Conservation (phyloP, 2,888 invertebrate genomes). For the Diplazon laetatorius region DNA sequence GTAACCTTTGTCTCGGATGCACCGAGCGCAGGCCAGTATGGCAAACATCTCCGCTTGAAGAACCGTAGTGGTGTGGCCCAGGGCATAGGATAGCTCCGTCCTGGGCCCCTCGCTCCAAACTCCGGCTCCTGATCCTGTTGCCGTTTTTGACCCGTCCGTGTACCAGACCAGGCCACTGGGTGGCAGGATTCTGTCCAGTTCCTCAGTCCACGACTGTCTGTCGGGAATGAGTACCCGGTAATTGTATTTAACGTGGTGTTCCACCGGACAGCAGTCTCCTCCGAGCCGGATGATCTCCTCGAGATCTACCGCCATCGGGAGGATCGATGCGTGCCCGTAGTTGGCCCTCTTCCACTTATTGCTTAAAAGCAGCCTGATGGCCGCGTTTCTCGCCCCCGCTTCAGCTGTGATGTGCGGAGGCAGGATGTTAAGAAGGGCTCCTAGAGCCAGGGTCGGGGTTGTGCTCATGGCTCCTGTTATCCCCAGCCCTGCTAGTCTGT, state of each 20-base stretch:
- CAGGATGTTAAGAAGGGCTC: slow-evolving; percentile 14
- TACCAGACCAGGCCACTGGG: slow-evolving; percentile 34
- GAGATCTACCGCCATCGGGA: not conserved
- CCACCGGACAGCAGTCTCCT: not conserved
- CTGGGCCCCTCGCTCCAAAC: slow-evolving; percentile 28
- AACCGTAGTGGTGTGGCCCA: slow-evolving; percentile 20
- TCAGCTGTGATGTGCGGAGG: slow-evolving; percentile 18
- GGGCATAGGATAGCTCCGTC: not conserved
- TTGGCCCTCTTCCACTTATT: not conserved
- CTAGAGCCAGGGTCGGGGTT: slow-evolving; percentile 22
- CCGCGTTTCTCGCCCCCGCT: not conserved
- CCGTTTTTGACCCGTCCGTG: slow-evolving; percentile 31
- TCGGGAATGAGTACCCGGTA: slow-evolving; percentile 10
- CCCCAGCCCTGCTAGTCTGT: slow-evolving; percentile 48
- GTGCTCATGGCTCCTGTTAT: slow-evolving; percentile 49
- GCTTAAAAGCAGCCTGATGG: not conserved
- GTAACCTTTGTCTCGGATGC: not conserved
- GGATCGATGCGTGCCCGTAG: not conserved
- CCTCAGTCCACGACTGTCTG: slow-evolving; percentile 7
- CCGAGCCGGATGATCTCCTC: slow-evolving; percentile 4
- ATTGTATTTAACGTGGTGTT: slow-evolving; percentile 2
- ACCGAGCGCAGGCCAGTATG: slow-evolving; percentile 4
- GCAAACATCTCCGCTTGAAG: slow-evolving; percentile 24
- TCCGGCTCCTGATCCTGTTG: slow-evolving; percentile 20
- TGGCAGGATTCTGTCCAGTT: not conserved